Conservation (phyloP, 2,888 invertebrate genomes). For the Melolontha melolontha region DNA sequence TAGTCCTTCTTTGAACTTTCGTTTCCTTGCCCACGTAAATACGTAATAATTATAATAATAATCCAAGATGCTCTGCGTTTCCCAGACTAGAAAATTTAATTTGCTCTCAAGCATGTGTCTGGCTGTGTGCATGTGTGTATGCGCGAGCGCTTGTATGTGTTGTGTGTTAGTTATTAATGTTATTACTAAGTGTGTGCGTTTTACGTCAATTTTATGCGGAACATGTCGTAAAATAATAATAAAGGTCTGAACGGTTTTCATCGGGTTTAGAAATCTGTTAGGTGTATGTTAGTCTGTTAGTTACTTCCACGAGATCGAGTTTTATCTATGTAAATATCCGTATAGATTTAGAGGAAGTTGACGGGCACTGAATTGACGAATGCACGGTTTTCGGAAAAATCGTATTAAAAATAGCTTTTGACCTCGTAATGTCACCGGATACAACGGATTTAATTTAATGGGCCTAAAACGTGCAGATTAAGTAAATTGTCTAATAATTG, state of each 20-base stretch:
- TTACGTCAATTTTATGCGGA: conserved; percentile 23
- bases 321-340: neutral
- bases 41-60: too few species aligned
- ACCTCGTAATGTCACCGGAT: conserved; percentile 21
- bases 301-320: neutral
- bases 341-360: neutral
- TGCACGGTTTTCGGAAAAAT: conserved; percentile 7
- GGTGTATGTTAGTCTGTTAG: neutral
- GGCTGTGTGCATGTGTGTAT: too few species aligned
- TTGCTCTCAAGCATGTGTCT: too few species aligned
- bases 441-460: conserved; percentile 7
- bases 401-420: conserved; percentile 22
- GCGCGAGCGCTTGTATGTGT: too few species aligned
- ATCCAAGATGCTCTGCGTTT: too few species aligned
- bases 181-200: neutral
- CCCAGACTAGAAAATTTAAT: too few species aligned
- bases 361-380: neutral
- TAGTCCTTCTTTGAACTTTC: too few species aligned
- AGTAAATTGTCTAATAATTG: conserved; percentile 5
- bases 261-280: conserved; percentile 18
- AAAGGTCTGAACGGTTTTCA: conserved; percentile 9
- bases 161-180: too few species aligned
- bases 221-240: conserved; percentile 30
- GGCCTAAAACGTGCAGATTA: neutral
- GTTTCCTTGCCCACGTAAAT: too few species aligned